These are phyloP conservation scores for Rhagoletis pomonella DNA, from an alignment of 1,140 invertebrate species.

Conservation along the genomic window DNA sequence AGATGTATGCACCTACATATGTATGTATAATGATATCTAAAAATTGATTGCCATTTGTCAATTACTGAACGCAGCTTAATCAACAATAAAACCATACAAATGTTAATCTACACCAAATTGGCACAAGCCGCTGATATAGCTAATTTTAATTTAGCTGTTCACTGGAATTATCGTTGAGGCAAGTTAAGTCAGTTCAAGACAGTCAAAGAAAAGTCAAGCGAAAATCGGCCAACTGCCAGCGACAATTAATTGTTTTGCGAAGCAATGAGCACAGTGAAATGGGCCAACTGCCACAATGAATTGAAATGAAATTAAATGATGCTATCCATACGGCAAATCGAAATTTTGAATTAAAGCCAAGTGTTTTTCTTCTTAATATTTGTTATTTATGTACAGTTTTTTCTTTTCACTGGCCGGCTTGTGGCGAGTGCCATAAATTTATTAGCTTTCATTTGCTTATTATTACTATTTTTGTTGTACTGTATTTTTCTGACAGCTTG, in stretches of 20 bases:
- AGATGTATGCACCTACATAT: neutral
- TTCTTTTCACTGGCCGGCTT: neutral
- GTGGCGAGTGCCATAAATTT: neutral
- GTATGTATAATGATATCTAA: neutral
- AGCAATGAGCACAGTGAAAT: slow-evolving; percentile 20
- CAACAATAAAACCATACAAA: slow-evolving; percentile 3
- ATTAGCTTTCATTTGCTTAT: neutral
- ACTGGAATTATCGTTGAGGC: neutral
- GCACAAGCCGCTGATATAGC: slow-evolving; percentile 23
- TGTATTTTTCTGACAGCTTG: neutral
- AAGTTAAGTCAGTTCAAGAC: neutral
- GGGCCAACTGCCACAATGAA: slow-evolving; percentile 20
- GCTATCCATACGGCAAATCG: neutral
- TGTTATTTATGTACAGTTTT: neutral
- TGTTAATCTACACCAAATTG: slow-evolving; percentile 37
- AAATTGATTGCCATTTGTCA: slow-evolving; percentile 9
- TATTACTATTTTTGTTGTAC: too few species aligned
- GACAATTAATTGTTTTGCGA: slow-evolving; percentile 30
- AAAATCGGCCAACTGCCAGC: neutral
- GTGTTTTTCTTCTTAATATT: slow-evolving; percentile 16
- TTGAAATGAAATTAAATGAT: slow-evolving; percentile 11
- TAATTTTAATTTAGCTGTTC: neutral
- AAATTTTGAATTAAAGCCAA: neutral
- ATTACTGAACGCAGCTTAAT: slow-evolving; percentile 6
- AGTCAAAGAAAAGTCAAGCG: neutral